Conservation (phyloP, 2,888 invertebrate species). For the Gerosis bhagava region DNA sequence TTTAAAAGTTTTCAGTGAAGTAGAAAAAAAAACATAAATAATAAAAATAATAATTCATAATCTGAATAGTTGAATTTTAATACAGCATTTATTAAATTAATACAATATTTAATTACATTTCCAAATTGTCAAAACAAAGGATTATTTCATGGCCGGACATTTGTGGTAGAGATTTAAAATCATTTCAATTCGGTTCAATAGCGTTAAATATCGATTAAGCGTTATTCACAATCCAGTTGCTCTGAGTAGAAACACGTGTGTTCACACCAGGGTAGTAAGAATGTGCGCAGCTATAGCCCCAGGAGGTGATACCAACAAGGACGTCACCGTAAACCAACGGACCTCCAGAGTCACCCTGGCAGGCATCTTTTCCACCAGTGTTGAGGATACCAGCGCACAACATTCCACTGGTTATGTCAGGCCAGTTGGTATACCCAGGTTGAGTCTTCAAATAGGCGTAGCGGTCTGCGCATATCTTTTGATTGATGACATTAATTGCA, state of each 20-base stretch:
- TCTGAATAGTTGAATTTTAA: no score
- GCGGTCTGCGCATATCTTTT: slow-evolving; percentile 42
- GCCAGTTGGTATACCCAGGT: slow-evolving; percentile 37
- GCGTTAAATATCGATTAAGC: no score
- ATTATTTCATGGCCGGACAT: no score
- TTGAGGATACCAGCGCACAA: slow-evolving; percentile 51
- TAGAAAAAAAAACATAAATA: no score
- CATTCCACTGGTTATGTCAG: slow-evolving; percentile 48
- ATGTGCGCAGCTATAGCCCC: slow-evolving; percentile 71
- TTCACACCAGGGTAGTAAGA: slow-evolving; percentile 73
- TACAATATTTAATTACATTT: no score
- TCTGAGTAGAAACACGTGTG: slow-evolving; percentile 57
- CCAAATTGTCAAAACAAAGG: no score
- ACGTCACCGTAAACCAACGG: slow-evolving; percentile 61
- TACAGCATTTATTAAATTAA: no score
- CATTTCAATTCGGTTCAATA: no score
- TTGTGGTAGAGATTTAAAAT: no score
- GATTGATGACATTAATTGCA: slow-evolving; percentile 44
- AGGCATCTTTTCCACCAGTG: slow-evolving; percentile 54
- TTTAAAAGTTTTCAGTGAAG: no score
- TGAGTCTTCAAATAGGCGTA: slow-evolving; percentile 41
- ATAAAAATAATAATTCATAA: no score
- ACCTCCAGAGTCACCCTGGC: slow-evolving; percentile 79
- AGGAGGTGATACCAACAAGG: slow-evolving; percentile 71
- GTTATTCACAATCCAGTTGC: slow-evolving; percentile 50